Conservation (phyloP, 2,888 invertebrate genomes). For the Dryomyza anilis region DNA sequence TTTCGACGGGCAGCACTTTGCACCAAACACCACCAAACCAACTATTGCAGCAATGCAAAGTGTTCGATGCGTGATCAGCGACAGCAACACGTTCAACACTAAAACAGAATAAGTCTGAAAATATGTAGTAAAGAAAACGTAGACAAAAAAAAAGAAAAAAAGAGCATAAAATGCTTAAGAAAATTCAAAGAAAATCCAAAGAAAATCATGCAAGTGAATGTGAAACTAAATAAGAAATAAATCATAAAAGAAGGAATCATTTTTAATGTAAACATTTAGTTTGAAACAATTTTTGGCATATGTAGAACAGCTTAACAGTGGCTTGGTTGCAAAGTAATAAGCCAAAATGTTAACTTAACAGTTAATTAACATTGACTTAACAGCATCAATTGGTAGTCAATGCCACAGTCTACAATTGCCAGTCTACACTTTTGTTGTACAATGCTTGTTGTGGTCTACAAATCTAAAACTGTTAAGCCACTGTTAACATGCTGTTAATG, state of each 20-base stretch:
- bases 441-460: not conserved
- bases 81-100: constrained; percentile 9
- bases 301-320: constrained; percentile 4
- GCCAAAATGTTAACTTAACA: not conserved
- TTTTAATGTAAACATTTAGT: not conserved
- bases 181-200: too few species aligned
- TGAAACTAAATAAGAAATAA: too few species aligned
- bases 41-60: constrained; percentile 3
- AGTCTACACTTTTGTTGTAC: not conserved
- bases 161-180: not conserved
- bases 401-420: not conserved
- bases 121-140: not conserved
- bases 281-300: not conserved
- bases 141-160: constrained; percentile 6
- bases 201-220: not conserved
- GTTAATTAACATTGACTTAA: not conserved
- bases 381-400: too few species aligned
- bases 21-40: too few species aligned
- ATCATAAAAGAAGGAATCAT: too few species aligned
- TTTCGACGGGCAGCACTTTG: too few species aligned
- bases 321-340: not conserved
- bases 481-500: not conserved
- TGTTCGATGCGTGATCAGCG: constrained; percentile 21
- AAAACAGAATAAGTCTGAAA: not conserved
- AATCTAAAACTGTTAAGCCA: not conserved